These are phyloP conservation scores for Pseudois nayaur DNA, from an alignment of 2,113 vertebrate species.

Conservation along the genomic window DNA sequence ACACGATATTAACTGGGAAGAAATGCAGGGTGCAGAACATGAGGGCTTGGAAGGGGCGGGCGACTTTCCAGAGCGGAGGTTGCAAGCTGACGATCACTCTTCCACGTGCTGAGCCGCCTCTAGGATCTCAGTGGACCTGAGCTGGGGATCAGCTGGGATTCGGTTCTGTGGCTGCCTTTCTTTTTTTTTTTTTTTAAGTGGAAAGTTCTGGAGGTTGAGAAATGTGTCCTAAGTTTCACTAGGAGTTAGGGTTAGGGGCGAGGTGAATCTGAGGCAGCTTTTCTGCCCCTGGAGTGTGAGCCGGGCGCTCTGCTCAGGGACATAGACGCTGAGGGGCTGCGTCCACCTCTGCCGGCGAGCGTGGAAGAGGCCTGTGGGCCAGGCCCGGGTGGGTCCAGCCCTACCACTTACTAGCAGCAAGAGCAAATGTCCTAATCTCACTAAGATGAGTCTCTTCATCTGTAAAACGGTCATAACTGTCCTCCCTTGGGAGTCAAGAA, in stretches of 20 bases:
- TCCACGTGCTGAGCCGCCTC: rapidly evolving
- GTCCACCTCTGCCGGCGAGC: neutral
- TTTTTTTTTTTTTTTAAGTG: neutral
- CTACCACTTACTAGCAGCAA: neutral
- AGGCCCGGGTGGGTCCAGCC: neutral
- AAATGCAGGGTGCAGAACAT: constrained; percentile 14
- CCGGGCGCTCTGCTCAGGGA: no score
- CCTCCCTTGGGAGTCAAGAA: neutral
- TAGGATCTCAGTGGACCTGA: no score
- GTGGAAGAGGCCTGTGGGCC: rapidly evolving
- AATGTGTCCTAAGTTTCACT: neutral
- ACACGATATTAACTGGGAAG: constrained; percentile 44
- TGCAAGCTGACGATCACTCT: neutral
- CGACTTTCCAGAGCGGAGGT: neutral
- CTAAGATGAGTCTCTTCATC: neutral
- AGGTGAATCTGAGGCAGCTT: rapidly evolving
- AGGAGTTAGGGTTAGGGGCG: neutral
- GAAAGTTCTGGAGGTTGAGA: neutral
- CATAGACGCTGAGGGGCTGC: rapidly evolving
- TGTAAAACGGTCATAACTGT: neutral
- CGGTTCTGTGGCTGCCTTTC: neutral
- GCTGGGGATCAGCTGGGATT: neutral
- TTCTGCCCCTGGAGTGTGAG: rapidly evolving
- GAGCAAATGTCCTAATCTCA: neutral
- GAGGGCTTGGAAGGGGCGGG: neutral